These are phyloP conservation scores for Thereva nobilitata DNA, from an alignment of 2,888 invertebrate genomes.

Conservation along the genomic window DNA sequence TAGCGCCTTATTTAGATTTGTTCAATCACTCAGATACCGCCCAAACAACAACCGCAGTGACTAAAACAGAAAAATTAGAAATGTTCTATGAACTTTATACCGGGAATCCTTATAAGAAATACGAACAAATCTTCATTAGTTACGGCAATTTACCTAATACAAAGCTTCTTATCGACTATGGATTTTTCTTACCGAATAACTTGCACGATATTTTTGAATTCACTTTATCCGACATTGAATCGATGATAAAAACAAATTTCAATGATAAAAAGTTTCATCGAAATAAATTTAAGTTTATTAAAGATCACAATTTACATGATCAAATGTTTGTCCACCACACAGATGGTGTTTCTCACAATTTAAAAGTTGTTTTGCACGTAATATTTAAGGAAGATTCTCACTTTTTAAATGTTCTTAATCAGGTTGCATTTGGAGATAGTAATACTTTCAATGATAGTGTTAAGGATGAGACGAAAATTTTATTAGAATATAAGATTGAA, in stretches of 20 bases:
- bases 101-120: conserved; percentile 59
- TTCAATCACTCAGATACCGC: conserved; percentile 79
- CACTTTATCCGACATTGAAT: conserved; percentile 61
- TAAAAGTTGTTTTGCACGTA: conserved; percentile 56
- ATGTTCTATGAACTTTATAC: conserved; percentile 36
- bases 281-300: conserved; percentile 68
- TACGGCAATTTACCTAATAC: conserved; percentile 83
- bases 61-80: conserved; percentile 40
- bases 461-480: conserved; percentile 43
- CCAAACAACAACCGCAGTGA: conserved; percentile 60
- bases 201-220: conserved; percentile 70
- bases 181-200: conserved; percentile 75
- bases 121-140: conserved; percentile 82
- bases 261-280: conserved; percentile 49
- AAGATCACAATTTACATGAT: conserved; percentile 64
- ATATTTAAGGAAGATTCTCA: conserved; percentile 52
- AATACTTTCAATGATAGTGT: conserved; percentile 44
- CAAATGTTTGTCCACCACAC: conserved; percentile 66
- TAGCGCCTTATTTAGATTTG: conserved; percentile 88
- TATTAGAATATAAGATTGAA: conserved; percentile 49
- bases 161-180: conserved; percentile 84
- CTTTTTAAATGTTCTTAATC: conserved; percentile 54
- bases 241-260: conserved; percentile 52
- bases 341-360: conserved; percentile 70
- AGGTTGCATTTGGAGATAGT: conserved; percentile 54